Conservation (phyloP, 2,797 vertebrate genomes). For the Lepilemur ruficaudatus region DNA sequence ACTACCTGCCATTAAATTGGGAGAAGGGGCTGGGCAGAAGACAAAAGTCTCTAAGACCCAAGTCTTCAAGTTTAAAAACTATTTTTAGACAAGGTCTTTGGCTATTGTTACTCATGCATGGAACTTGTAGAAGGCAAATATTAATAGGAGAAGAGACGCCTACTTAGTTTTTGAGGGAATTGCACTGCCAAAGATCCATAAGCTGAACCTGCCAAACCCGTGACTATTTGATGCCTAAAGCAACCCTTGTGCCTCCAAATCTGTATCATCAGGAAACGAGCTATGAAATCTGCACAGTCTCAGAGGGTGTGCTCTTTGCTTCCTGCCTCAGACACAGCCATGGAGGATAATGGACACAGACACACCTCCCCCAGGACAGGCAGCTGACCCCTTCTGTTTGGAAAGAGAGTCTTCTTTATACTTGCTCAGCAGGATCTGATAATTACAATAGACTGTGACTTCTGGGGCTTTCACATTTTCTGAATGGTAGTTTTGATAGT, state of each 20-base stretch:
- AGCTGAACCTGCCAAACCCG: background rate
- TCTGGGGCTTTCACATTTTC: background rate
- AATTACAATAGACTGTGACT: background rate
- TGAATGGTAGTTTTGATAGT: background rate
- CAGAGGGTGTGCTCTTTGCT: background rate
- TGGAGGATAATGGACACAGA: background rate
- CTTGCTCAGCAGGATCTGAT: background rate
- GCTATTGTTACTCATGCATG: background rate
- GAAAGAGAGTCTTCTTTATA: background rate
- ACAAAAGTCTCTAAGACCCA: background rate
- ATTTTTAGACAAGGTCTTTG: conserved; percentile 22
- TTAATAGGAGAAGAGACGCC: background rate
- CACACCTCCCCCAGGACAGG: background rate
- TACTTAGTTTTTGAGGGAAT: background rate
- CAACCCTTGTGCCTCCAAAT: background rate
- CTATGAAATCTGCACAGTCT: background rate
- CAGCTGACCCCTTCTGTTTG: background rate
- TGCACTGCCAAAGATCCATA: background rate
- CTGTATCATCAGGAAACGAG: background rate
- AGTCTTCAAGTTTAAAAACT: conserved; percentile 9
- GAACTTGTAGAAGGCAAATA: background rate
- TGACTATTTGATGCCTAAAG: background rate
- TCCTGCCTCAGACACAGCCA: background rate
- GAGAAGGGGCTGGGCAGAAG: background rate
- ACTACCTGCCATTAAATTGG: background rate